Evolutionary conservation across 2,888 invertebrate genomes (phyloP).

Genomic region (Erebia ligea): DNA sequence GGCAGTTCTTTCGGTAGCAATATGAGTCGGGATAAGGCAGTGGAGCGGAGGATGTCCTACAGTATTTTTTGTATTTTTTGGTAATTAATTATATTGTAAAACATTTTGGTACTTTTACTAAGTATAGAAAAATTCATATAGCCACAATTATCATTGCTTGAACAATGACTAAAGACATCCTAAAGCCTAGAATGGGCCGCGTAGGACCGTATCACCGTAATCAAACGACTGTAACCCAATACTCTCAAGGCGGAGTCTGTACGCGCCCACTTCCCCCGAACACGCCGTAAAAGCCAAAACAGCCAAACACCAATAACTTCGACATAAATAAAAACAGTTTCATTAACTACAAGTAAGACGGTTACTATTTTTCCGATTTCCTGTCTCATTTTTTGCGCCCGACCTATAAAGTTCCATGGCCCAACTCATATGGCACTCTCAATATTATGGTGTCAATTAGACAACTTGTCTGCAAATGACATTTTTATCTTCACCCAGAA

Average conservation of each 20-base stretch:
- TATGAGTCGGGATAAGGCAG: too few relatives aligned
- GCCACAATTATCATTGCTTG: too few relatives aligned
- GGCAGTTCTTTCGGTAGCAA: too few relatives aligned
- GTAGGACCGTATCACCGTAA: background rate
- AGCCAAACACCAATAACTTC: background rate
- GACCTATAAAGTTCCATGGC: background rate
- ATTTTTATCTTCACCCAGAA: slow-evolving; percentile 22
- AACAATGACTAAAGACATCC: too few relatives aligned
- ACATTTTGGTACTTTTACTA: too few relatives aligned
- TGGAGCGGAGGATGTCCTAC: too few relatives aligned
- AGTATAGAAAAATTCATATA: too few relatives aligned
- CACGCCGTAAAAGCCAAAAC: slow-evolving; percentile 6
- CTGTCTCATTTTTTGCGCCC: slow-evolving; percentile 1
- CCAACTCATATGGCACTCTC: background rate
- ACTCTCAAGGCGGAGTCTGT: slow-evolving; percentile 5
- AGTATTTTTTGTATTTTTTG: too few relatives aligned
- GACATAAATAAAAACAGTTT: background rate
- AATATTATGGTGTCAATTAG: slow-evolving; percentile 26
- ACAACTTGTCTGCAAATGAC: slow-evolving; percentile 18
- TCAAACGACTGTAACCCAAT: background rate
- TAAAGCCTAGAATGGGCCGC: too few relatives aligned
- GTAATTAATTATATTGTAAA: too few relatives aligned
- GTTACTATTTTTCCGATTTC: slow-evolving; percentile 11
- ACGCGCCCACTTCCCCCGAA: slow-evolving; percentile 10
- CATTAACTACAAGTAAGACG: too few relatives aligned